Percentiles rank a stretch among this genome's conserved stretches.
Conservation (phyloP, 2,888 invertebrate genomes). For the Clanis bilineata region DNA sequence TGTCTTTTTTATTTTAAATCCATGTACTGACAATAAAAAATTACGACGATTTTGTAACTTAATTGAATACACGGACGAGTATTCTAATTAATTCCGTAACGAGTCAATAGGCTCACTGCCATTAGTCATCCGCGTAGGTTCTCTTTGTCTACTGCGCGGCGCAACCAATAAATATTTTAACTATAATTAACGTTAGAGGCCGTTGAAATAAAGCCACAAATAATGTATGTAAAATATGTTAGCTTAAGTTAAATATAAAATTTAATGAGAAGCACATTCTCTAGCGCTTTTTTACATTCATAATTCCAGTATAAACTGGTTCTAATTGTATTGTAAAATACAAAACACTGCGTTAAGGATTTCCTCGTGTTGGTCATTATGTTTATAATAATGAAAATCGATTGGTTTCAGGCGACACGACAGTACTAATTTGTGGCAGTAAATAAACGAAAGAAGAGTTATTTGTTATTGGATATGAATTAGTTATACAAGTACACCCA, state of each 20-base stretch:
- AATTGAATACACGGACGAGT: constrained; percentile 35
- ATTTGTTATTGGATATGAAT: too few relatives aligned
- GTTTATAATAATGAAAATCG: neutral
- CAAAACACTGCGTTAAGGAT: neutral
- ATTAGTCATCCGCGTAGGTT: constrained; percentile 46
- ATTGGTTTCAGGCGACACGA: neutral
- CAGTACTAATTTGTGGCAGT: too few relatives aligned
- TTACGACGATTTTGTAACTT: constrained; percentile 8
- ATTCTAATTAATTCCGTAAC: constrained; percentile 45
- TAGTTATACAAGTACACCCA: too few relatives aligned
- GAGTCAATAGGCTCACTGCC: constrained; percentile 34
- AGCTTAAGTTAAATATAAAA: neutral
- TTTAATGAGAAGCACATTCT: constrained; percentile 12
- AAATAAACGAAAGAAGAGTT: too few relatives aligned
- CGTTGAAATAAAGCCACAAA: constrained; percentile 16
- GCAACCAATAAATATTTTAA: constrained; percentile 24
- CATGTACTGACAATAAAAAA: neutral
- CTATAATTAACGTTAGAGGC: constrained; percentile 20
- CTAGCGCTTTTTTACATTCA: neutral
- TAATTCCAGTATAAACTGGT: neutral
- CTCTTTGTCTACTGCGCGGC: constrained; percentile 32
- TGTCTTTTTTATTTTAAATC: neutral
- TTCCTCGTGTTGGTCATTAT: neutral
- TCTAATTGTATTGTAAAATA: neutral
- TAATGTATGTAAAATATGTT: constrained; percentile 11